These are phyloP conservation scores for Steatornis caripensis DNA, from an alignment of 2,113 vertebrate species.

Conservation along the genomic window DNA sequence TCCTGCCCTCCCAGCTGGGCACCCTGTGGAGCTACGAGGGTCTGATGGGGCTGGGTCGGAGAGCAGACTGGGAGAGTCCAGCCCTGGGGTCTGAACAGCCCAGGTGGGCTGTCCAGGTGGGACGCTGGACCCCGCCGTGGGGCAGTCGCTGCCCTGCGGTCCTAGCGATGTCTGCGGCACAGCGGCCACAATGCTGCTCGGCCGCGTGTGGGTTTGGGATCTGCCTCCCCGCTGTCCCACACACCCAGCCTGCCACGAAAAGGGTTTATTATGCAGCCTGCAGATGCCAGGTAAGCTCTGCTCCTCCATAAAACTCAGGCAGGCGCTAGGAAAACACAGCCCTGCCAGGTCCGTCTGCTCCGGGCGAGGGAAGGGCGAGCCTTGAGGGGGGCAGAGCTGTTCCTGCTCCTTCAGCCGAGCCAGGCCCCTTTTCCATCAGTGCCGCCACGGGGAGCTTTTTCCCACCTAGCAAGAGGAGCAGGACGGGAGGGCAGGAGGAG, in stretches of 20 bases:
- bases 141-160: background rate
- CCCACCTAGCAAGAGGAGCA: background rate
- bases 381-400: background rate
- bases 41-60: background rate
- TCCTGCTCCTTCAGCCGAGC: background rate
- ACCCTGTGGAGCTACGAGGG: background rate
- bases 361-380: background rate
- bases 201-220: background rate
- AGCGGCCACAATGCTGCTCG: background rate
- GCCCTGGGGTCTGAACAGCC: no score
- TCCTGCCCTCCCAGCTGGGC: background rate
- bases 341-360: background rate
- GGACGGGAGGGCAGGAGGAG: background rate
- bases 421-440: background rate
- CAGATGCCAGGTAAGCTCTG: background rate
- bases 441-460: background rate
- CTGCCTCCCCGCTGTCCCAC: background rate
- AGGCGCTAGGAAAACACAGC: background rate
- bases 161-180: background rate
- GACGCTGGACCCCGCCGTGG: fast-evolving
- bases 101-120: no score
- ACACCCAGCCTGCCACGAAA: background rate
- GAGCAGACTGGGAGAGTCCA: background rate
- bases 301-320: slow-evolving; percentile 10
- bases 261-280: background rate